phyloP scores from a whole-genome alignment of 2,797 vertebrate species.

The Protonibea diacanthus region DNA sequence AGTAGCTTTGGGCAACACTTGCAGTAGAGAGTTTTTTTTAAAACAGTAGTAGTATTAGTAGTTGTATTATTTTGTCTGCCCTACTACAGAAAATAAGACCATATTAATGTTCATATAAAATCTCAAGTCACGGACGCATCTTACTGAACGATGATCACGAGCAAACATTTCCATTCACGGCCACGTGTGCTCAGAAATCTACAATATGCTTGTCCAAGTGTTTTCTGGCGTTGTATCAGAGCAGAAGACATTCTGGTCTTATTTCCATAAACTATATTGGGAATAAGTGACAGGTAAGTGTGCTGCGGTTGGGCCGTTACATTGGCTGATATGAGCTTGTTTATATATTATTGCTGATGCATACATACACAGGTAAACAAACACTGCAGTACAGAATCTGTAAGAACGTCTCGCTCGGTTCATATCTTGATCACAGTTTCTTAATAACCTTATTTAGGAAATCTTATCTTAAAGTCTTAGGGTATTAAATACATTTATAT shows the following conservation, averaged over 20 bases:
- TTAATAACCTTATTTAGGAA: neutral
- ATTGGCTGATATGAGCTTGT: neutral
- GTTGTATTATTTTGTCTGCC: neutral
- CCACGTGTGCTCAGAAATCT: slow-evolving; percentile 4
- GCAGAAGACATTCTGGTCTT: neutral
- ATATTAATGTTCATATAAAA: neutral
- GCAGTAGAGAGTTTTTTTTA: neutral
- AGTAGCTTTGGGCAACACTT: neutral
- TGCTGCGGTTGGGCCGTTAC: neutral
- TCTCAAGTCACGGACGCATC: neutral
- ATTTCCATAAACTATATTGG: neutral
- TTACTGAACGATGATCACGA: neutral
- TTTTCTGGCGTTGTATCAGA: neutral
- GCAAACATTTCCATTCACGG: neutral
- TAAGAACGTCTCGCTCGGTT: neutral
- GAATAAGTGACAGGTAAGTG: neutral
- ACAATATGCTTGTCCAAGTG: neutral
- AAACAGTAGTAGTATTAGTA: neutral
- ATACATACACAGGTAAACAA: neutral
- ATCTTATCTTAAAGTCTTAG: neutral
- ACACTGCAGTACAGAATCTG: neutral
- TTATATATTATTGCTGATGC: neutral
- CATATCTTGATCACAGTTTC: neutral
- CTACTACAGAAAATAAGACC: neutral
- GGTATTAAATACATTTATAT: neutral